A percentile compares a stretch with the other conserved stretches of the same genome.
Evolutionary conservation across 2,113 vertebrate species (phyloP).

Genomic region (Hystrix cristata): DNA sequence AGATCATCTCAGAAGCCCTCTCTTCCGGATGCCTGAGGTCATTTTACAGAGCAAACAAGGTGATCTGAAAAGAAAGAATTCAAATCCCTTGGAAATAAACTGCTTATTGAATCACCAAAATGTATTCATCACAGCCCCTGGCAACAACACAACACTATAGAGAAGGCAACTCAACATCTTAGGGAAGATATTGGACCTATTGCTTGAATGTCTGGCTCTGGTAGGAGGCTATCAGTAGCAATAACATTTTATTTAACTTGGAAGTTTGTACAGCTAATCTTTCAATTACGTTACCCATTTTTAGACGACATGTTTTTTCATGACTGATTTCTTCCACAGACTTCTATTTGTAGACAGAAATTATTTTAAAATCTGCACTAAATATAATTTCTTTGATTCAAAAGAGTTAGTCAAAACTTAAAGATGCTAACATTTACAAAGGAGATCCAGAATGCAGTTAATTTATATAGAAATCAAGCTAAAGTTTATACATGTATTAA

Average conservation of each 20-base stretch:
- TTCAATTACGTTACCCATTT: constrained; percentile 14
- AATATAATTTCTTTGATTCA: constrained; percentile 35
- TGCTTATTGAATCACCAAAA: neutral
- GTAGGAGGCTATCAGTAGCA: neutral
- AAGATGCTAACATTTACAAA: neutral
- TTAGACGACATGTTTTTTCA: constrained; percentile 18
- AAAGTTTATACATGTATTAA: neutral
- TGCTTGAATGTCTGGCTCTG: constrained; percentile 38
- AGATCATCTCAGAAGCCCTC: neutral
- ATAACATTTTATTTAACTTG: constrained; percentile 44
- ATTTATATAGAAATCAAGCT: neutral
- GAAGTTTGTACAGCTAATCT: neutral
- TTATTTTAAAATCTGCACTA: constrained; percentile 47
- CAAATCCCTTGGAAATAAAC: constrained; percentile 12
- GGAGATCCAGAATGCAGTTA: neutral
- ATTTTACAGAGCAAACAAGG: neutral
- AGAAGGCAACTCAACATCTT: constrained; percentile 5
- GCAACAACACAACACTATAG: neutral
- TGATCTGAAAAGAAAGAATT: neutral
- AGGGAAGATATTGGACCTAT: neutral
- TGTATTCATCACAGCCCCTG: neutral
- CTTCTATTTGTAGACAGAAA: constrained; percentile 56
- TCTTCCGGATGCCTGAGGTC: neutral
- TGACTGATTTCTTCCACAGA: constrained; percentile 21
- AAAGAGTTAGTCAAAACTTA: neutral